A percentile compares a stretch with the other conserved stretches of the same genome.
These are phyloP conservation scores for Hydra vulgaris DNA, from an alignment of 30 jellyfish, hydroid and myxozoan genomes.

Conservation along the genomic window DNA sequence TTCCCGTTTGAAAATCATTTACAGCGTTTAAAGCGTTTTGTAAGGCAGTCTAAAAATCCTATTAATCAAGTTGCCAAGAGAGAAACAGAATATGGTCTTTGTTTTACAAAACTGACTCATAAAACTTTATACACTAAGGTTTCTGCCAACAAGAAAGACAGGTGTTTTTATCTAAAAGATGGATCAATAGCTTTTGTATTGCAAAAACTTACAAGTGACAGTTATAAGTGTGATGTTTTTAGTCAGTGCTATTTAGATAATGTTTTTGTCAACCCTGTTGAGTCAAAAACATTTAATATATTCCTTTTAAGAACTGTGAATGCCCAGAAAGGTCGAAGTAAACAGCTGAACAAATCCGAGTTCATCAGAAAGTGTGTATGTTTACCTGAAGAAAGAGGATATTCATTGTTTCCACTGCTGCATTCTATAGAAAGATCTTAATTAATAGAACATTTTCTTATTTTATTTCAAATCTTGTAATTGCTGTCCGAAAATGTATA, in stretches of 20 bases:
- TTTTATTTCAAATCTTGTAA: background rate
- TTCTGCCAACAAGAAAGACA: background rate
- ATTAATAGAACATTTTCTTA: no score
- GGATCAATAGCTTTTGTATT: background rate
- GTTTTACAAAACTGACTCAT: background rate
- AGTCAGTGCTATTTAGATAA: background rate
- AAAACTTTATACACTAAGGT: background rate
- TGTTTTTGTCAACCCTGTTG: background rate
- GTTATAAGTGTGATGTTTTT: background rate
- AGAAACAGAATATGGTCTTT: background rate
- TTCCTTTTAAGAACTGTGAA: background rate
- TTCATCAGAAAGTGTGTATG: background rate
- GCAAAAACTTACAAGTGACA: background rate
- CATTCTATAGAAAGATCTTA: background rate
- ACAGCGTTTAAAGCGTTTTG: constrained; percentile 16
- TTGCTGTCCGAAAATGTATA: background rate
- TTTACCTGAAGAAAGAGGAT: background rate
- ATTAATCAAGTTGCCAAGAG: constrained; percentile 12
- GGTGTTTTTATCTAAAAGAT: background rate
- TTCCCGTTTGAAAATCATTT: constrained; percentile 21
- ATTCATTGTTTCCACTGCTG: background rate
- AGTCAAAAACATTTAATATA: background rate
- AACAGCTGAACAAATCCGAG: background rate
- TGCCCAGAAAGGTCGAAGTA: background rate
- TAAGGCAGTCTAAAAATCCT: constrained; percentile 6